Conservation (phyloP, 2,113 vertebrate genomes). For the Oncorhynchus nerka region DNA sequence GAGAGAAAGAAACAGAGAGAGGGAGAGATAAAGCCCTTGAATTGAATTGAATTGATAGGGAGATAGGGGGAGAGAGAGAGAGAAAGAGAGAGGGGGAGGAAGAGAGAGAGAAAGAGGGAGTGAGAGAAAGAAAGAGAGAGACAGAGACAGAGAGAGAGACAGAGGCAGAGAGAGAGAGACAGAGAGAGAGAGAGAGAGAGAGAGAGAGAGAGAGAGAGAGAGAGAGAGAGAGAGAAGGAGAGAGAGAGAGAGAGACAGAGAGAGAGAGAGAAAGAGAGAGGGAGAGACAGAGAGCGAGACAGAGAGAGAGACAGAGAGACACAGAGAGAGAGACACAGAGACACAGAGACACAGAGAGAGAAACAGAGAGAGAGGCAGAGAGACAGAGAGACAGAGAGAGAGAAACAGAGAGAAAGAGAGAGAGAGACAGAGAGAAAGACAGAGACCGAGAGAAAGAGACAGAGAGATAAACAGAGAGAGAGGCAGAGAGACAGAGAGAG, state of each 20-base stretch:
- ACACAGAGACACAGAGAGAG: too few relatives aligned
- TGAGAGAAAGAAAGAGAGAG: background rate
- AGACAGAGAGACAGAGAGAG: too few relatives aligned
- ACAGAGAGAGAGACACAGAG: too few relatives aligned
- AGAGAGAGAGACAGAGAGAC: too few relatives aligned
- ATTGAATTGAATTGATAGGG: background rate
- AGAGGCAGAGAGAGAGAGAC: background rate
- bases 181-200: background rate
- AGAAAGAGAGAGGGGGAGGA: background rate
- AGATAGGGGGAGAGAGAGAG: background rate
- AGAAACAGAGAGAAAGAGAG: too few relatives aligned
- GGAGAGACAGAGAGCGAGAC: background rate
- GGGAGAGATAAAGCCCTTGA: background rate
- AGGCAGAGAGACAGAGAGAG: too few relatives aligned
- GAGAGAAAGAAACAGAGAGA: background rate
- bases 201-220: too few relatives aligned
- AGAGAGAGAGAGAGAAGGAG: too few relatives aligned
- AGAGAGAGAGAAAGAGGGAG: background rate
- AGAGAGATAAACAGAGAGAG: too few relatives aligned
- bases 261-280: background rate
- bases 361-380: too few relatives aligned
- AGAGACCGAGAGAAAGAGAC: too few relatives aligned
- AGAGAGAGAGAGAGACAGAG: background rate
- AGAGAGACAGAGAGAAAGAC: too few relatives aligned
- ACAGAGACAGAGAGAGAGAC: background rate